phyloP scores from a whole-genome alignment of 2,113 vertebrate species.

The Burhinus oedicnemus region DNA sequence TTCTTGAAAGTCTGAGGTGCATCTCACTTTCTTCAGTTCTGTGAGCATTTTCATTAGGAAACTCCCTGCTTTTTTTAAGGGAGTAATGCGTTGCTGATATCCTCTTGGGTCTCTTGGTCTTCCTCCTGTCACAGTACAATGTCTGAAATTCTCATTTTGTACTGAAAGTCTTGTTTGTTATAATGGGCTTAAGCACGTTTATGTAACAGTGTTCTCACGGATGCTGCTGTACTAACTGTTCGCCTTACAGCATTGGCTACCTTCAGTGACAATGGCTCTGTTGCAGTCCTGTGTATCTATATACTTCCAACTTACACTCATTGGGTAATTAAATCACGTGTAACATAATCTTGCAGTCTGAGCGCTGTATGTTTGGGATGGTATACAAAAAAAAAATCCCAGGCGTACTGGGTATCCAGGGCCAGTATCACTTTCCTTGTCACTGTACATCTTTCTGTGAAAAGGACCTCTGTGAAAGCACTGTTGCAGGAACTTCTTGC shows the following conservation, averaged over 20 bases:
- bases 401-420: too few species aligned
- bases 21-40: neutral
- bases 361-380: neutral
- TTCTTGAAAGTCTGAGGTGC: neutral
- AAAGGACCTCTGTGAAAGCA: neutral
- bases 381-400: neutral
- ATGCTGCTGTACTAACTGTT: neutral
- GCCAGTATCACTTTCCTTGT: neutral
- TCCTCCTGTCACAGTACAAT: neutral
- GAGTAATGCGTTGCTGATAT: neutral
- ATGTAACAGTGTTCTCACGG: neutral
- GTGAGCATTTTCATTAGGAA: neutral
- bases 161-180: neutral
- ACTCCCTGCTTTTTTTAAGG: neutral
- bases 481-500: neutral
- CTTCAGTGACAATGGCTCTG: neutral
- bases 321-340: neutral
- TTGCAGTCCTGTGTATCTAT: neutral
- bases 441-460: neutral
- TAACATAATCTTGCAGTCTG: neutral
- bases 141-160: neutral
- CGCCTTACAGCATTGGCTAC: neutral
- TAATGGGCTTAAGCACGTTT: neutral
- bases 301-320: neutral
- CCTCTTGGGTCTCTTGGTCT: neutral